Percentiles rank a stretch among this genome's conserved stretches.
Conservation (phyloP, 2,113 vertebrate genomes). For the Pelodiscus sinensis region DNA sequence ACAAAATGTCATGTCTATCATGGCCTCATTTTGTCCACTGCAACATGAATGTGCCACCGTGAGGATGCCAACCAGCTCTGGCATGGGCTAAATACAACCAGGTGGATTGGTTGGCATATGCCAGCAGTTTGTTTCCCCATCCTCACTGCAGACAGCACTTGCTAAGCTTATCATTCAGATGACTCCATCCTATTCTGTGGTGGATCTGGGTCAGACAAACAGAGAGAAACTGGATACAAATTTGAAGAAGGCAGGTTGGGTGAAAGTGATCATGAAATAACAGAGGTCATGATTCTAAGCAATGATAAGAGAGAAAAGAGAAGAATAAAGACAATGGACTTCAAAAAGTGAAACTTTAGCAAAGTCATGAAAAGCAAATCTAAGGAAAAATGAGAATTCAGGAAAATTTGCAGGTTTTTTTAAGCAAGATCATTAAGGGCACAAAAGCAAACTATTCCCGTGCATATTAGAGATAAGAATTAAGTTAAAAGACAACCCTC, state of each 20-base stretch:
- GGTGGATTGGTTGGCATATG: not conserved
- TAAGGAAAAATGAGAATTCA: not conserved
- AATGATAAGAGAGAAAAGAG: not conserved
- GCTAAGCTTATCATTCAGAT: not conserved
- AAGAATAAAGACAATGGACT: not conserved
- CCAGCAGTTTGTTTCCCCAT: not conserved
- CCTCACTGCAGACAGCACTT: not conserved
- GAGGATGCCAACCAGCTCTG: not conserved
- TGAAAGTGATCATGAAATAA: not conserved
- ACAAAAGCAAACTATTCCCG: not conserved
- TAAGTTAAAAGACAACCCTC: not conserved
- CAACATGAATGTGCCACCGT: not conserved
- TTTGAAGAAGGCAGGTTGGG: not conserved
- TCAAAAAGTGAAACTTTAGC: not conserved
- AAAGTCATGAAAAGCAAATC: not conserved
- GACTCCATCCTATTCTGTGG: not conserved
- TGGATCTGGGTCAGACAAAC: not conserved
- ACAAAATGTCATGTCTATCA: fast-evolving
- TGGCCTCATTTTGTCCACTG: not conserved
- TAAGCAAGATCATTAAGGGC: no score
- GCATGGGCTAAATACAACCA: fast-evolving
- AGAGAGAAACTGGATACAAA: not conserved
- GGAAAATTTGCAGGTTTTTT: not conserved
- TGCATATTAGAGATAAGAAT: not conserved
- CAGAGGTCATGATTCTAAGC: not conserved